Conservation (phyloP, 2,888 invertebrate genomes). For the Agrochola litura region DNA sequence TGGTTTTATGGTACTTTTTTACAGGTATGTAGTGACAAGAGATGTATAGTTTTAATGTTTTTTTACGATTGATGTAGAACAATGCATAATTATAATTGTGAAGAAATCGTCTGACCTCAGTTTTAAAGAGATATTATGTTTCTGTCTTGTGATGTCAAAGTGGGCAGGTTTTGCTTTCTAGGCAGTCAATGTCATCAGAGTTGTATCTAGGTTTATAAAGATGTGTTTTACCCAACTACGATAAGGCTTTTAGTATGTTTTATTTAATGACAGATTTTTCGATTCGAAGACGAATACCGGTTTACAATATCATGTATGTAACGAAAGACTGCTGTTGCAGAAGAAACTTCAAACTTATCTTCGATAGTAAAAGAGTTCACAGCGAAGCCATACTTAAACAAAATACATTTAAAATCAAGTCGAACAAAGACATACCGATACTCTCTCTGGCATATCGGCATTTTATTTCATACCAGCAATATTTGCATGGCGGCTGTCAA, state of each 20-base stretch:
- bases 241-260: not conserved
- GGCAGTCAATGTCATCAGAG: not conserved
- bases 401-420: constrained; percentile 40
- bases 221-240: not conserved
- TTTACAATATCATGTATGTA: too few relatives aligned
- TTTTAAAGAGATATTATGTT: not conserved
- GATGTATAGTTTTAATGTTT: not conserved
- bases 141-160: not conserved
- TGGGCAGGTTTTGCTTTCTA: not conserved
- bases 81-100: not conserved
- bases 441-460: constrained; percentile 54
- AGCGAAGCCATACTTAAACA: constrained; percentile 11
- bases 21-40: not conserved
- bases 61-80: not conserved
- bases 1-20: constrained; percentile 25
- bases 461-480: constrained; percentile 69
- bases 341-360: constrained; percentile 2
- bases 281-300: not conserved
- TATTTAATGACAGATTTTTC: not conserved
- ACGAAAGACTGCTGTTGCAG: not conserved
- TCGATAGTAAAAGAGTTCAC: not conserved
- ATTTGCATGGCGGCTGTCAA: constrained; percentile 73
- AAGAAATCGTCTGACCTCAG: not conserved
- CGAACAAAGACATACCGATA: constrained; percentile 34
- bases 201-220: not conserved